phyloP scores from a whole-genome alignment of 2,888 invertebrate genomes.

The Tachina lurida region DNA sequence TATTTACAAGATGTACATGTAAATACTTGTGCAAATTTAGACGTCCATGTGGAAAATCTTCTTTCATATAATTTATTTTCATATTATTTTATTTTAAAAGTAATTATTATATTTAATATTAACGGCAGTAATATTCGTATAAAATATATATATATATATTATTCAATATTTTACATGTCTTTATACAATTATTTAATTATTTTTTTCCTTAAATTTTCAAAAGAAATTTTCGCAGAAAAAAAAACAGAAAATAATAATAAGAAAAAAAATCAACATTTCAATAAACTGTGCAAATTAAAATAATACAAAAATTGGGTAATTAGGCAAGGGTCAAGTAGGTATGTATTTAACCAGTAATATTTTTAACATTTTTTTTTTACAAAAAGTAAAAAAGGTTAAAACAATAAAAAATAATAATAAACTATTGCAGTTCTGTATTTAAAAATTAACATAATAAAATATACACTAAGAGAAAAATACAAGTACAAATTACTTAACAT shows the following conservation, averaged over 20 bases:
- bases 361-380: constrained; percentile 60
- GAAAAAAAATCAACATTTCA: constrained; percentile 61
- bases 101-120: constrained; percentile 77
- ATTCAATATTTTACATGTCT: constrained; percentile 74
- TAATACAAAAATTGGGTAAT: constrained; percentile 16
- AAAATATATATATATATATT: constrained; percentile 69
- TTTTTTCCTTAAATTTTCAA: constrained; percentile 21
- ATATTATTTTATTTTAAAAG: constrained; percentile 75
- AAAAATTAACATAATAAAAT: constrained; percentile 62
- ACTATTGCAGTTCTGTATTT: constrained; percentile 71
- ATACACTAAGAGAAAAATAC: constrained; percentile 64
- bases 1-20: constrained; percentile 47
- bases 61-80: constrained; percentile 73
- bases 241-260: constrained; percentile 53
- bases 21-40: constrained; percentile 45
- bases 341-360: constrained; percentile 24
- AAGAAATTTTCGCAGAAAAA: constrained; percentile 59
- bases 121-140: constrained; percentile 75
- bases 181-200: constrained; percentile 61
- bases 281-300: constrained; percentile 61
- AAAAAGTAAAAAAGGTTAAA: constrained; percentile 57
- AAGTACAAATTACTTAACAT: constrained; percentile 54
- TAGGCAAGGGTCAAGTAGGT: constrained; percentile 33
- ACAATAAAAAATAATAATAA: constrained; percentile 51
- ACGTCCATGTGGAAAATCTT: constrained; percentile 16